Evolutionary conservation across 1,140 invertebrate species (phyloP), one percentile per base, ranked within the genome.

Genomic region (Drosophila santomea): DNA sequence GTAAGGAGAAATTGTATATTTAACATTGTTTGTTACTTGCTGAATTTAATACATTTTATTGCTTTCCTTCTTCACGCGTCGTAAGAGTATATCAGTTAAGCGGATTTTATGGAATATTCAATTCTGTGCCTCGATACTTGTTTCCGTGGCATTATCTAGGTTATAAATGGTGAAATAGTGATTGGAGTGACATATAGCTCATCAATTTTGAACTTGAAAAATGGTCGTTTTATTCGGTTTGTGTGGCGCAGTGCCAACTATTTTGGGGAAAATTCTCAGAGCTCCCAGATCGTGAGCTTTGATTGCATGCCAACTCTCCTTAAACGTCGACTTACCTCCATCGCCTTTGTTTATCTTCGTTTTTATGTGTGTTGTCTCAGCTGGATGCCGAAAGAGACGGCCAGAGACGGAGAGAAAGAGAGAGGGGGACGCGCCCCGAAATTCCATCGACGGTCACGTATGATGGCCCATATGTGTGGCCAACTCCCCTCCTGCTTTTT

Each of bases 401-500:
- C 8, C 25, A 17, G 4, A 8, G 14, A 2, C 1, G 8, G 48
- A 11, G 10, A 5, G 48, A 51, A 7, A 51, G n/a, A 51, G 23
- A 48, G 32, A n/a, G 17, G 17, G 25, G 48, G 48, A 25, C 48
- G 48, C 48, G 63, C 38, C 36, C 4, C 25, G 14, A 55, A 57
- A 85, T 82, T 73, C 74, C 75, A 41, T 52, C 66, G 69, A 57
- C 71, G 83, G 83, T 88, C 83, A 86, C 83, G 83, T 86, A 86
- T 79, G 82, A 81, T 86, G 78, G 74, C 78, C 82, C 69, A 85
- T 72, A 81, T 78, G 78, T 86, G 68, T 61, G 78, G 57, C 58
- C 44, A 25, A 43, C 66, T 45, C 32, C 56, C 28, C 25, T 17
- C 4, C n/a, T 35, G 48, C 8, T 28, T 15, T 8, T 25, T 20